Evolutionary conservation across 2,797 vertebrate species (phyloP).

Genomic region (Onychomys arenicola): DNA sequence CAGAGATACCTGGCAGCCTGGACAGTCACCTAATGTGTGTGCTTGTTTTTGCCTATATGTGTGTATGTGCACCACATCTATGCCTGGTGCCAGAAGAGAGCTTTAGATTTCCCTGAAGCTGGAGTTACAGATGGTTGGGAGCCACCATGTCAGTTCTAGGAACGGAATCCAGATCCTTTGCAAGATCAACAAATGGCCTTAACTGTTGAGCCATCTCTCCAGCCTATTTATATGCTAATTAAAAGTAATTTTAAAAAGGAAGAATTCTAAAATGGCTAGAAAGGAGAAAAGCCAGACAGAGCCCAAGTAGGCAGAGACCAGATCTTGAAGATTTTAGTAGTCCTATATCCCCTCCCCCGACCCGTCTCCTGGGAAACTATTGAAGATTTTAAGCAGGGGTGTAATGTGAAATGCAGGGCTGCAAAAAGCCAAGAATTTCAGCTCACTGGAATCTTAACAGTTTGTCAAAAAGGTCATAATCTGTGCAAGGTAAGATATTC

Average conservation of each 20-base stretch:
- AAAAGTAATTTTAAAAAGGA: not conserved
- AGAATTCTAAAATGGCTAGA: constrained; percentile 52
- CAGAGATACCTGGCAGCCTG: too few relatives aligned
- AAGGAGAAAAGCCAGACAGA: constrained; percentile 51
- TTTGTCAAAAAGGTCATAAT: constrained; percentile 66
- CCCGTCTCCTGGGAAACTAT: constrained; percentile 50
- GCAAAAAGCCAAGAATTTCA: constrained; percentile 62
- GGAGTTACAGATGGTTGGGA: not conserved
- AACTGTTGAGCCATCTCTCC: not conserved
- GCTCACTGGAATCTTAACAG: constrained; percentile 60
- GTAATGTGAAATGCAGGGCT: constrained; percentile 57
- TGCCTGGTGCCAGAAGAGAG: not conserved
- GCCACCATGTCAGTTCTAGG: not conserved
- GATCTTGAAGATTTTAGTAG: constrained; percentile 51
- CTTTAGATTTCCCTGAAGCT: not conserved
- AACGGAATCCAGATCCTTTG: not conserved
- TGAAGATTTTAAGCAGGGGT: constrained; percentile 61
- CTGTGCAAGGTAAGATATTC: constrained; percentile 63
- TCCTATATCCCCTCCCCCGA: not conserved
- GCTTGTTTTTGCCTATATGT: not conserved
- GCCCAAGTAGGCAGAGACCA: not conserved
- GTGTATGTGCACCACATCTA: not conserved
- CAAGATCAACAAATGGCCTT: not conserved
- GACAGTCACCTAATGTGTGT: not conserved
- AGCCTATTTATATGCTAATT: not conserved